Base-by-base conservation (phyloP, 2,113 vertebrate genomes). In the Pollachius pollachius region DNA sequence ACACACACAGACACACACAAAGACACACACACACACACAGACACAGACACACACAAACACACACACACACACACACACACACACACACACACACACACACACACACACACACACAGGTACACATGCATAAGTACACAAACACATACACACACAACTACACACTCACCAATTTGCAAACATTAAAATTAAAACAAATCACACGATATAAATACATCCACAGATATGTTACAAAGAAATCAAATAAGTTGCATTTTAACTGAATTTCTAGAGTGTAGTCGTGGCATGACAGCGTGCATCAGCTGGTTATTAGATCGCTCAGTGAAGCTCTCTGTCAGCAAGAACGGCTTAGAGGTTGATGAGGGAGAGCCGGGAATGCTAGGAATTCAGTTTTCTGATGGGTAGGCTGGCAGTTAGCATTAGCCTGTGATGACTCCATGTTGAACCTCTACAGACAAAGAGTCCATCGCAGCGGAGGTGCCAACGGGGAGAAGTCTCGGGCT, bases 271-370 rank as follows among this genome's bases (percentile, higher is more conserved):
- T 1, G 41, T 15, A 0, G 54, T 27, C 52, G 59, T 70, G 63
- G 59, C 64, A 41, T 57, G 30, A 62, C 66, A 16, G 73, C 74
- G 75, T 62, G 70, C 74, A 62, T 62, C 62, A 65, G 54, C n/a
- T n/a, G n/a, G 54, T 57, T n/a, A 75, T 83, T 78, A 64, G 37
- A 23, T 23, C 67, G 56, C 3, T 59, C 70, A 30, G 64, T 65
- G 64, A 76, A 59, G 57, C 25, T 65, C 56, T 76, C 84, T 77
- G 3, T 86, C 81, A 79, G 70, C 70, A 18, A 52, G 37, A 71
- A 67, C 6, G 68, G 64, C n/a, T 67, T 66, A 65, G 34, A 19
- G 73, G 78, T 70, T 66, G 75, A 58, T 23, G 19, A 15, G 27
- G 67, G 62, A 54, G 8, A 9, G 8, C 41, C 12, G 72, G 62